phyloP scores from a whole-genome alignment of 2,113 vertebrate species.

The Phaetusa simplex region DNA sequence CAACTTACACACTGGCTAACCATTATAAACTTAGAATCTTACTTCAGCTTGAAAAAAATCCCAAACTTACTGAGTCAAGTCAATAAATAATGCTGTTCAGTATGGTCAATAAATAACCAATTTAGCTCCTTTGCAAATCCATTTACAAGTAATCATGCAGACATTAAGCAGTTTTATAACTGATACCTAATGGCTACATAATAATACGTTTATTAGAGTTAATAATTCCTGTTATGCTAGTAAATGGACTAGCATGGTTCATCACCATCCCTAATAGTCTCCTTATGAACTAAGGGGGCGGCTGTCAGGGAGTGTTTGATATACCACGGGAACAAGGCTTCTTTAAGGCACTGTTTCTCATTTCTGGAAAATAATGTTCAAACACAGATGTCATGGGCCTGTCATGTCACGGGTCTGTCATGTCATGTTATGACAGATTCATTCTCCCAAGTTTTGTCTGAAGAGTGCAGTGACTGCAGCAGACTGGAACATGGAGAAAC shows the following conservation, averaged over 20 bases:
- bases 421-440: not conserved
- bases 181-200: constrained; percentile 20
- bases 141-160: constrained; percentile 28
- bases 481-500: not conserved
- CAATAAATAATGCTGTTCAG: constrained; percentile 30
- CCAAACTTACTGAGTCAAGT: not conserved
- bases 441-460: not conserved
- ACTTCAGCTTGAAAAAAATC: not conserved
- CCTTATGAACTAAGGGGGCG: not conserved
- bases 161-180: not conserved
- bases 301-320: not conserved
- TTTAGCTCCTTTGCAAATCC: constrained; percentile 25
- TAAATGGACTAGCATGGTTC: not conserved
- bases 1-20: not conserved
- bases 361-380: not conserved
- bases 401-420: not conserved
- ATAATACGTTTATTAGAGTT: constrained; percentile 40
- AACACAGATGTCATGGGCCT: not conserved
- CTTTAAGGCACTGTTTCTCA: not conserved
- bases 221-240: not conserved
- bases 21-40: not conserved
- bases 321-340: not conserved
- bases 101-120: constrained; percentile 41
- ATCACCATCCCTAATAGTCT: not conserved
- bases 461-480: not conserved